Percentiles rank a stretch among this genome's conserved stretches.
Evolutionary conservation across 2,888 invertebrate genomes (phyloP).

Genomic region (Ochropleura leucogaster): DNA sequence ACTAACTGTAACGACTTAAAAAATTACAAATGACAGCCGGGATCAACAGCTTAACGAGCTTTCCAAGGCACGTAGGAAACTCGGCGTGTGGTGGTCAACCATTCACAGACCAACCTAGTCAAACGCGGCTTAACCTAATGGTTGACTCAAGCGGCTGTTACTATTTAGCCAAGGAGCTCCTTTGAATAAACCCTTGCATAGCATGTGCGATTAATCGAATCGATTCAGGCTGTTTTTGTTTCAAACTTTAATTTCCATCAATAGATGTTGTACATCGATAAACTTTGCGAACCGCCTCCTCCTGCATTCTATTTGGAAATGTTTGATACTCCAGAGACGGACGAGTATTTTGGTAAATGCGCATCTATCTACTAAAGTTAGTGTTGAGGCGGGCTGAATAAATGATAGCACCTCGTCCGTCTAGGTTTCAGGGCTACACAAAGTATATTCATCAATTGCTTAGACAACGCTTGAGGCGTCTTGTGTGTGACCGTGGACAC

Average conservation of each 20-base stretch:
- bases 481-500: background rate
- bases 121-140: no score
- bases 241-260: background rate
- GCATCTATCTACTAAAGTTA: background rate
- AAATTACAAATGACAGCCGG: no score
- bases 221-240: no score
- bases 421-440: background rate
- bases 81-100: no score
- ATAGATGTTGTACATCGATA: background rate
- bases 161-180: no score
- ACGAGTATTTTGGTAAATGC: background rate
- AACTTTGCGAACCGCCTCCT: background rate
- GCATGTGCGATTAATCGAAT: no score
- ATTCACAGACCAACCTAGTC: no score
- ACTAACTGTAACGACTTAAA: no score
- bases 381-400: slow-evolving; percentile 14
- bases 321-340: background rate
- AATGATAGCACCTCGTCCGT: slow-evolving; percentile 1
- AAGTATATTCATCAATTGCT: slow-evolving; percentile 17
- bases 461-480: background rate
- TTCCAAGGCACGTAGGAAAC: no score
- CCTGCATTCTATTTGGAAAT: background rate
- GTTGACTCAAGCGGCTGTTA: no score
- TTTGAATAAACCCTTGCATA: no score
- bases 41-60: no score